Conservation (phyloP, 2,888 invertebrate species). For the Malachius bipustulatus region DNA sequence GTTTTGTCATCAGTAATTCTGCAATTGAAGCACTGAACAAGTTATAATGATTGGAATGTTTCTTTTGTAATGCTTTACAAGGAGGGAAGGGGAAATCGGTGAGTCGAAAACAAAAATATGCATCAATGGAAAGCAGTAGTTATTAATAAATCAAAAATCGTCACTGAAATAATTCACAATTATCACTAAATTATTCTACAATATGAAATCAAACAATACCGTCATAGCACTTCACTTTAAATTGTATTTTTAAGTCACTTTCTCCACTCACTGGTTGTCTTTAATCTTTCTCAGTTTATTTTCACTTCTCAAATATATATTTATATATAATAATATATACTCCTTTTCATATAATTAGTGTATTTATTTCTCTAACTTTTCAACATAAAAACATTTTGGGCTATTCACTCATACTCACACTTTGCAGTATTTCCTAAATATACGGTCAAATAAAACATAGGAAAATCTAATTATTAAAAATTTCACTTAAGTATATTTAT, state of each 20-base stretch:
- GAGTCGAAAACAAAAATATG: constrained; percentile 21
- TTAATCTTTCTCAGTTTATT: constrained; percentile 10
- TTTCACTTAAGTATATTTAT: no score
- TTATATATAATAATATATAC: constrained; percentile 24
- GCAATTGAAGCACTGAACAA: constrained; percentile 7
- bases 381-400: constrained; percentile 34
- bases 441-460: no score
- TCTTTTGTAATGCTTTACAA: constrained; percentile 7
- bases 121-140: constrained; percentile 24
- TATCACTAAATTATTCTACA: constrained; percentile 34
- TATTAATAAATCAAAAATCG: constrained; percentile 21
- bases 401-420: constrained; percentile 30
- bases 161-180: constrained; percentile 36
- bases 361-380: constrained; percentile 29
- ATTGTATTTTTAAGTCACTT: constrained; percentile 29
- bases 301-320: constrained; percentile 25
- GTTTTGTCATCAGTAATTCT: constrained; percentile 13
- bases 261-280: constrained; percentile 24
- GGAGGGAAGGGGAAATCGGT: not conserved
- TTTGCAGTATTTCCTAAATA: constrained; percentile 31
- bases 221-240: constrained; percentile 36
- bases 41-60: constrained; percentile 21
- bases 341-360: constrained; percentile 29
- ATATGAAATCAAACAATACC: constrained; percentile 31
- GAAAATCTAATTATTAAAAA: no score